Evolutionary conservation across 2,888 invertebrate genomes (phyloP), one percentile per base, ranked within the genome.

Genomic region (Lamproptera curius): DNA sequence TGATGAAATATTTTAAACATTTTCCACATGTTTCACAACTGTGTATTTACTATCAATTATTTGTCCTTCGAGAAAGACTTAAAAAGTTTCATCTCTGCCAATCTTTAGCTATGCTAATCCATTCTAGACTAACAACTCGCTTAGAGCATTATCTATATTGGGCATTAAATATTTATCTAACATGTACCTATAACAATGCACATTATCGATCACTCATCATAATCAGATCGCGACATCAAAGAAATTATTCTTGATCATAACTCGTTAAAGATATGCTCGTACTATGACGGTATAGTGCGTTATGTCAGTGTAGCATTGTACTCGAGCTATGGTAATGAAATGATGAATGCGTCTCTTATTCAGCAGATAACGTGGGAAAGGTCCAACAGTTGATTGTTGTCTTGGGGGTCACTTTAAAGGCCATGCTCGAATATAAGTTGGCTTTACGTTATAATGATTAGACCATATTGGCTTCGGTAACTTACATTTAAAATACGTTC

Each of bases 351-450:
- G 20, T 39, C n/a, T 16, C 37, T 44, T 41, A 17, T 38, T 42
- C 33, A 17, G 47, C 51, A 47, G 51, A 46, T 51, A 65, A 49
- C 73, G 76, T 81, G 82, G 67, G 79, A 82, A 81, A 63, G 58
- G 54, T 63, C 63, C 64, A 69, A 76, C 76, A 70, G 70, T 69
- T 67, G 60, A 72, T 73, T 76, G 76, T 77, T 70, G 63, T 70
- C 70, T 67, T 63, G 76, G 72, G 73, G 79, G 80, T 77, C 82
- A 53, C 46, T 46, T 55, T 59, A 50, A 55, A 51, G 54, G 54
- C 50, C 42, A 36, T 35, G 42, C 20, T 28, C 34, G 36, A 40
- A 50, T 35, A 41, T 52, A 45, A 50, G 28, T 51, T 56, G 53
- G 53, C 52, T 54, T 56, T 57, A 47, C 39, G 47, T 50, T 42